These are phyloP conservation scores for Scaptomyza parva DNA, from an alignment of 2,888 invertebrate genomes.

Conservation along the genomic window DNA sequence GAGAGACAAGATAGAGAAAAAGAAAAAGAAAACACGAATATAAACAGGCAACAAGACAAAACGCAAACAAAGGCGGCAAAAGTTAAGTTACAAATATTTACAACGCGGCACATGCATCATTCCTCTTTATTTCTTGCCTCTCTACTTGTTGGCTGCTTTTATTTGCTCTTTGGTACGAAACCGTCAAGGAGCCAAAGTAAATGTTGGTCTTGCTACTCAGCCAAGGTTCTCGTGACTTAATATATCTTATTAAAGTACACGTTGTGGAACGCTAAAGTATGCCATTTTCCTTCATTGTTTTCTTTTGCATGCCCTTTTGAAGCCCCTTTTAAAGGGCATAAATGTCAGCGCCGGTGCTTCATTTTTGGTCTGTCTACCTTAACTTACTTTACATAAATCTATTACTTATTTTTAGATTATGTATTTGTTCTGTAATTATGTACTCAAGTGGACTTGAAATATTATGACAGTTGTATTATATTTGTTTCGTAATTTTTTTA, in stretches of 20 bases:
- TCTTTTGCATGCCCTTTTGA: constrained; percentile 6
- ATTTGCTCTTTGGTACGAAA: constrained; percentile 64
- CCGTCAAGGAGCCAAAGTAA: constrained; percentile 50
- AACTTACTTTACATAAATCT: constrained; percentile 56
- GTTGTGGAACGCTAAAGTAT: constrained; percentile 63
- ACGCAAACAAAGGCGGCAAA: constrained; percentile 71
- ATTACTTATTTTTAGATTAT: constrained; percentile 17
- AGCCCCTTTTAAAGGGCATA: constrained; percentile 21
- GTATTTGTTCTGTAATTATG: not conserved
- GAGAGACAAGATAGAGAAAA: constrained; percentile 3
- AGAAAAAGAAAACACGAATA: constrained; percentile 53
- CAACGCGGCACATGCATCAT: constrained; percentile 55
- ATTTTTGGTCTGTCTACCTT: constrained; percentile 41
- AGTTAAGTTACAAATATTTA: constrained; percentile 79
- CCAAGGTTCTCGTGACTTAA: constrained; percentile 60
- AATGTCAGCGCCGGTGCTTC: constrained; percentile 11
- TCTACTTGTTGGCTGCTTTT: constrained; percentile 21
- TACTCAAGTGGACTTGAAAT: not conserved
- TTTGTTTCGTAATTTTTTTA: not conserved
- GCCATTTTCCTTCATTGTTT: constrained; percentile 40
- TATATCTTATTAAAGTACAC: constrained; percentile 77
- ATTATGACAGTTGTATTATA: not conserved
- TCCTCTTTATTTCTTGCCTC: not conserved
- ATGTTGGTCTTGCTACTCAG: constrained; percentile 41
- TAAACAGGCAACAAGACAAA: constrained; percentile 64